Evolutionary conservation across 2,888 invertebrate species (phyloP).

Genomic region (Lasioglossum villosulum): DNA sequence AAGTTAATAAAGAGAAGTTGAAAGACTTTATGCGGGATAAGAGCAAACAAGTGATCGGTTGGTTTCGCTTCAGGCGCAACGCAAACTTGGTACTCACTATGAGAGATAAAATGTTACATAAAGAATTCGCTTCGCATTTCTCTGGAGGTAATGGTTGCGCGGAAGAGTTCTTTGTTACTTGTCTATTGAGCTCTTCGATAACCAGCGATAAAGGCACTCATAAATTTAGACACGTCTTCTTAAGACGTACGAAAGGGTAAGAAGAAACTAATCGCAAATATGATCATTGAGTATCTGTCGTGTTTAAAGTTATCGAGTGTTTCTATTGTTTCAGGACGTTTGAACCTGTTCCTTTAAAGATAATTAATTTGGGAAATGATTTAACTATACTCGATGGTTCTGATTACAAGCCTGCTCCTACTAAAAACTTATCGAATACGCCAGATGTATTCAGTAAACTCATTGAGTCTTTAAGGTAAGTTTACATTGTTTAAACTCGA

Average conservation of each 20-base stretch:
- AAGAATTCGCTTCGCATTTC: slow-evolving; percentile 87
- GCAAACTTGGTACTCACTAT: slow-evolving; percentile 87
- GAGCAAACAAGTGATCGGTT: slow-evolving; percentile 87
- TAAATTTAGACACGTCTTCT: slow-evolving; percentile 87
- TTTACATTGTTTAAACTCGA: neutral
- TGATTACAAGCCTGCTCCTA: slow-evolving; percentile 82
- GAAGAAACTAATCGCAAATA: slow-evolving; percentile 77
- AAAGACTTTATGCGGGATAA: slow-evolving; percentile 85
- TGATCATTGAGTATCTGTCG: neutral
- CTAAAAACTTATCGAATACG: slow-evolving; percentile 63
- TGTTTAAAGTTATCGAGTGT: neutral
- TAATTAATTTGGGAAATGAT: slow-evolving; percentile 82
- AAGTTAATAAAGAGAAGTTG: slow-evolving; percentile 86
- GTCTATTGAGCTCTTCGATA: slow-evolving; percentile 86
- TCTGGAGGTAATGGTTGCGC: slow-evolving; percentile 81
- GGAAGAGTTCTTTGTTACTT: slow-evolving; percentile 87
- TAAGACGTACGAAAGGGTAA: slow-evolving; percentile 86
- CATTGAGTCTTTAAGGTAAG: slow-evolving; percentile 71
- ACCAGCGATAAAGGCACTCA: slow-evolving; percentile 87
- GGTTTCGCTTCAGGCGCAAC: slow-evolving; percentile 88
- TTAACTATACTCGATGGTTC: slow-evolving; percentile 77
- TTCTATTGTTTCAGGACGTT: slow-evolving; percentile 69
- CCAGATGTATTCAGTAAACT: slow-evolving; percentile 78
- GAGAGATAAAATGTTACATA: slow-evolving; percentile 88
- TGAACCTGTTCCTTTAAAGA: slow-evolving; percentile 79